Conservation (phyloP, 2,113 vertebrate species). For the Vimba vimba region DNA sequence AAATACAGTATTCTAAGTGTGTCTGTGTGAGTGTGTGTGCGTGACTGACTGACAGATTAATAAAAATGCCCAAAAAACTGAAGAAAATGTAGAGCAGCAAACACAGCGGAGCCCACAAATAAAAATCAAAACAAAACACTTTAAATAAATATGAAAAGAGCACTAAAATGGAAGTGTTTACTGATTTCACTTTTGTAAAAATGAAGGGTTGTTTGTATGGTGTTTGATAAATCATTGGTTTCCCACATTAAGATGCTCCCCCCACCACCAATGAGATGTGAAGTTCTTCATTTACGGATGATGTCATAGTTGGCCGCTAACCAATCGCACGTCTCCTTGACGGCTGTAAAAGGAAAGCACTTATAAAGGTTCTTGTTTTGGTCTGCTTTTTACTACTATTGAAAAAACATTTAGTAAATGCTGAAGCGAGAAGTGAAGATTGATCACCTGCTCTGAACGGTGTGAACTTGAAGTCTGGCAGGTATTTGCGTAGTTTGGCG, state of each 20-base stretch:
- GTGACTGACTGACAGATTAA: too few species aligned
- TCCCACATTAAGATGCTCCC: neutral
- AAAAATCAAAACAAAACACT: too few species aligned
- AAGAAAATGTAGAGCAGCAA: neutral
- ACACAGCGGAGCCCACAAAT: neutral
- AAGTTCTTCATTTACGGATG: slow-evolving; percentile 83
- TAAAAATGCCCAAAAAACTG: neutral
- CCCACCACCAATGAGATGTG: neutral
- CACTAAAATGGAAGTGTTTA: neutral
- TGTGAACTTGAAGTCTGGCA: slow-evolving; percentile 87
- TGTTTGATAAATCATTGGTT: neutral
- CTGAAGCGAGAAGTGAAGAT: too few species aligned
- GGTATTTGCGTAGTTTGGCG: slow-evolving; percentile 82
- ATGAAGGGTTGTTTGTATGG: neutral
- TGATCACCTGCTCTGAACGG: slow-evolving; percentile 88
- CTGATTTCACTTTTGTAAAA: neutral
- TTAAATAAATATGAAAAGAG: neutral
- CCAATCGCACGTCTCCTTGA: slow-evolving; percentile 94
- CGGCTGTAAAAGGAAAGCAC: slow-evolving; percentile 70
- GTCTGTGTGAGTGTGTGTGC: too few species aligned
- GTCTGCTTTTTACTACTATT: neutral
- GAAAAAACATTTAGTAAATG: neutral
- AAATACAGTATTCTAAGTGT: too few species aligned
- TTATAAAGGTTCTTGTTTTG: neutral
- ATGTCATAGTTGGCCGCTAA: slow-evolving; percentile 83